Conservation (phyloP, 2,113 vertebrate genomes). For the Procavia capensis region DNA sequence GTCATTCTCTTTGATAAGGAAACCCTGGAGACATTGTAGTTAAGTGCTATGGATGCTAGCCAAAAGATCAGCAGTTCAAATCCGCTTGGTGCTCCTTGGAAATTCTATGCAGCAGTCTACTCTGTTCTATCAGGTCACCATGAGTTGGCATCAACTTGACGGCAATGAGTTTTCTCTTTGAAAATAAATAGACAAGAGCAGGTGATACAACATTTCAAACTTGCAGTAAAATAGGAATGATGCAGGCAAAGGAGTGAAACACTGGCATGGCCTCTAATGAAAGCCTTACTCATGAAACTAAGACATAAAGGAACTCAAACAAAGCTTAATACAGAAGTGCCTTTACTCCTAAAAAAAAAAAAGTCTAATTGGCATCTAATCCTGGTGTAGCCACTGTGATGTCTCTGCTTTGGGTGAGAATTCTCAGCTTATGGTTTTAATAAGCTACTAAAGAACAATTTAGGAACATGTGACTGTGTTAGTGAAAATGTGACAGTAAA, state of each 20-base stretch:
- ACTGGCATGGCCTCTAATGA: neutral
- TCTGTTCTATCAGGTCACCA: too few species aligned
- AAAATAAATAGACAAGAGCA: neutral
- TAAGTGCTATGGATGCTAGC: too few species aligned
- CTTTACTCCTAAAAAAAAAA: neutral
- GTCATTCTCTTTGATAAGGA: neutral
- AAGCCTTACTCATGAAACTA: neutral
- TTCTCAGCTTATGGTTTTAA: neutral
- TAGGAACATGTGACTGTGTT: neutral
- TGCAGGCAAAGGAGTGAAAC: neutral
- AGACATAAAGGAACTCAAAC: neutral
- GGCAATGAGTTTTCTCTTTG: too few species aligned
- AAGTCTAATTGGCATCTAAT: neutral
- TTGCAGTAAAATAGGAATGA: neutral
- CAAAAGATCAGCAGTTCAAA: too few species aligned
- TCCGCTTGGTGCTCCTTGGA: too few species aligned
- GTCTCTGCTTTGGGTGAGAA: constrained; percentile 36
- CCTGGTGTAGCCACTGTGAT: neutral
- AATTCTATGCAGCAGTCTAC: too few species aligned
- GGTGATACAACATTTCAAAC: neutral
- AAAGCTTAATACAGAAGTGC: neutral
- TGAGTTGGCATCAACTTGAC: too few species aligned
- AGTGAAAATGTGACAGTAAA: neutral
- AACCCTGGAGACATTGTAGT: too few species aligned
- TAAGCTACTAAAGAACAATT: constrained; percentile 2